Base-by-base conservation (phyloP, 2,888 invertebrate species). In the Parasteatoda lunata region DNA sequence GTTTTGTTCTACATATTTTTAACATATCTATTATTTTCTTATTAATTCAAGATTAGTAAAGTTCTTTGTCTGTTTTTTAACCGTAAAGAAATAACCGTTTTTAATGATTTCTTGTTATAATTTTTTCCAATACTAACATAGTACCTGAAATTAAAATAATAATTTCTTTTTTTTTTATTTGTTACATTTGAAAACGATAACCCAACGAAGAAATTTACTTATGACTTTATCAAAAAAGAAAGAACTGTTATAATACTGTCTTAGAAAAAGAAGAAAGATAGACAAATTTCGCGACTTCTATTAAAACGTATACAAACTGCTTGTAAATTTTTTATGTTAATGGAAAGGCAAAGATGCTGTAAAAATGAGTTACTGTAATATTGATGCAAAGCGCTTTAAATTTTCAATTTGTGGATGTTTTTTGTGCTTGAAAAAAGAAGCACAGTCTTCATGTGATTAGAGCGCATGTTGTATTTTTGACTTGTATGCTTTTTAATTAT, bases 381-480 rank as follows among this genome's bases (percentile, higher is more conserved):
- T 8, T 66, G 66, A 47, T 48, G 80, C 80, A 77, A 73, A 71
- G 77, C 71, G 76, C 77, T 69, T 51, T 65, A 68, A 64, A 75
- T 69, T 78, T 80, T 68, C 79, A 73, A 30, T 76, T 79, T 71
- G 71, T 75, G 75, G 75, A 66, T 77, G 71, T 83, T 30, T 30
- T 30, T 76, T 79, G 84, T 69, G 79, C 79, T 59, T 71, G 59
- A 45, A 51, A 51, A 51, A 30, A 30, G 54, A 47, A 45, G 82
- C 82, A 65, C 82, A 81, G 75, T 59, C 59, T 72, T 77, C 66
- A 64, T 76, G 79, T 70, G 69, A 73, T 73, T 80, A 54, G 71
- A 70, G 80, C 85, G 80, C 85, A 80, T 80, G 80, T 80, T 77
- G 85, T 80, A 76, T 84, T 72, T 81, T 84, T 45, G 69, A 77